A percentile compares a stretch with the other conserved stretches of the same genome.
phyloP scores from a whole-genome alignment of 2,113 vertebrate genomes.

The Anthoscopus minutus region DNA sequence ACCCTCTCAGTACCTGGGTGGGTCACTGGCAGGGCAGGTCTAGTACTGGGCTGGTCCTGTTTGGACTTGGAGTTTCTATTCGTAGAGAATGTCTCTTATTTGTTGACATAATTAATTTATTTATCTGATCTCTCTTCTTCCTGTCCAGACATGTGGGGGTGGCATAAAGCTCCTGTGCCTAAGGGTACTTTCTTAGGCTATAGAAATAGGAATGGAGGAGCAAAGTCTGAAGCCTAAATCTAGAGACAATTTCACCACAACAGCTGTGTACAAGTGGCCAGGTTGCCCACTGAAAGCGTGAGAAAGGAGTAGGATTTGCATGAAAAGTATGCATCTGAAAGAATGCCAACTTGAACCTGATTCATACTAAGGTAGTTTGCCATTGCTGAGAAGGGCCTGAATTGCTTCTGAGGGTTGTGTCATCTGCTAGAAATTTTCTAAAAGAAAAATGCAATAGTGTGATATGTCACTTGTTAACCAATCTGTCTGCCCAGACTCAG shows the following conservation, averaged over 20 bases:
- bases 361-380: neutral
- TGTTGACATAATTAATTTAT: neutral
- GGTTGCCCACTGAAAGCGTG: neutral
- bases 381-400: neutral
- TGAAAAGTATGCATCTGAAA: slow-evolving; percentile 3
- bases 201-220: neutral
- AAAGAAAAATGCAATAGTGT: neutral
- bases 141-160: slow-evolving; percentile 8
- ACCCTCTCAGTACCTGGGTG: neutral
- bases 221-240: neutral
- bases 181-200: neutral
- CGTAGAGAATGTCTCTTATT: neutral
- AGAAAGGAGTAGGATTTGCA: slow-evolving; percentile 46
- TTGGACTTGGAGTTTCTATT: neutral
- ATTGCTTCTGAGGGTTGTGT: neutral
- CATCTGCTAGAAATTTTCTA: neutral
- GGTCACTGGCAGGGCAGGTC: neutral
- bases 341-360: neutral
- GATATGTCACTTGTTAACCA: neutral
- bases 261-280: neutral
- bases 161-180: neutral
- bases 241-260: neutral
- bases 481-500: neutral
- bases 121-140: slow-evolving; percentile 16
- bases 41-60: neutral